phyloP scores from a whole-genome alignment of 2,113 vertebrate species.

The Aythya baeri region DNA sequence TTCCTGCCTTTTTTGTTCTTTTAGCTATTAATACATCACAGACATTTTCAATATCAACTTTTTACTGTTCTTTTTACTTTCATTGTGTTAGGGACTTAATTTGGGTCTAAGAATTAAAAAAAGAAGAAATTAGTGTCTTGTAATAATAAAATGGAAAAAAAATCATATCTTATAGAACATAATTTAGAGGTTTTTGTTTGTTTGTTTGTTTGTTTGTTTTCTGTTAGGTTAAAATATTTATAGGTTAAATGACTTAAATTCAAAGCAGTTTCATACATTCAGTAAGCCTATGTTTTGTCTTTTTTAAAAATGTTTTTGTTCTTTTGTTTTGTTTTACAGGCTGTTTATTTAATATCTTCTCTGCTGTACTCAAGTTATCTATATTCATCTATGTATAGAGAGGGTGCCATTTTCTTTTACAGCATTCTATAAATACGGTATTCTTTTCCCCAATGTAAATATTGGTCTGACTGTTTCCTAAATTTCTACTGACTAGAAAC shows the following conservation, averaged over 20 bases:
- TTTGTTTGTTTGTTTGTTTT: background rate
- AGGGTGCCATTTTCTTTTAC: background rate
- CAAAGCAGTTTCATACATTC: background rate
- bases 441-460: background rate
- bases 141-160: too few species aligned
- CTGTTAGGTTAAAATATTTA: background rate
- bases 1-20: too few species aligned
- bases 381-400: background rate
- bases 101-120: too few species aligned
- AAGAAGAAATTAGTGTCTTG: too few species aligned
- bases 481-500: background rate
- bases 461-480: background rate
- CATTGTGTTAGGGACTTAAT: too few species aligned
- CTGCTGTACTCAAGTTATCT: background rate
- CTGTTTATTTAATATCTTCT: background rate
- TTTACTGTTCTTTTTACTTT: too few species aligned
- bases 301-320: too few species aligned
- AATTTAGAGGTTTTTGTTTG: background rate
- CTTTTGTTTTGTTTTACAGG: background rate
- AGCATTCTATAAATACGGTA: fast-evolving
- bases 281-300: background rate
- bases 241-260: background rate
- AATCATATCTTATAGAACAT: background rate
- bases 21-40: too few species aligned
- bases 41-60: too few species aligned